These are phyloP conservation scores for Pentamera pediparva DNA, from an alignment of 53 echinoderm and acorn worm species.

Conservation along the genomic window DNA sequence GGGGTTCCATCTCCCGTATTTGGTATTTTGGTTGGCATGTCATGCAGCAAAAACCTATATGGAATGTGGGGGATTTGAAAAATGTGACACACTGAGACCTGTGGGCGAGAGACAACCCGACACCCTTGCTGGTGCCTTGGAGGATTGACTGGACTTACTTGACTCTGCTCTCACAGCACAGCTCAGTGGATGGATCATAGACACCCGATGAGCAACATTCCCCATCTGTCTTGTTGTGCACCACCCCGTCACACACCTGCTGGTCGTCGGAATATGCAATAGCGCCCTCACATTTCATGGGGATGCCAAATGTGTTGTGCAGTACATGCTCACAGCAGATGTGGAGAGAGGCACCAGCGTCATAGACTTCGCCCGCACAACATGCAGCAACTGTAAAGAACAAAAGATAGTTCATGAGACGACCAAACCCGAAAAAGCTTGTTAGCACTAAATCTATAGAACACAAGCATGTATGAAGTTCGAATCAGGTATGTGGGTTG, in stretches of 20 bases:
- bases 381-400: neutral
- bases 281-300: neutral
- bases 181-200: constrained; percentile 13
- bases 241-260: constrained; percentile 40
- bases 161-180: constrained; percentile 51
- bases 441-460: too few relatives aligned
- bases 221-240: constrained; percentile 39
- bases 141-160: constrained; percentile 13
- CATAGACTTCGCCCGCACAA: neutral
- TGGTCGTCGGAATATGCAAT: constrained; percentile 7
- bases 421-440: too few relatives aligned
- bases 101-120: too few relatives aligned
- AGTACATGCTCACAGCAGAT: neutral
- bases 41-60: too few relatives aligned
- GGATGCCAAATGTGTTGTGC: neutral
- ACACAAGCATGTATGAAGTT: too few relatives aligned
- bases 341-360: neutral
- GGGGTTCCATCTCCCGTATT: too few relatives aligned
- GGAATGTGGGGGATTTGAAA: too few relatives aligned
- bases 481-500: too few relatives aligned
- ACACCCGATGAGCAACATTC: constrained; percentile 54
- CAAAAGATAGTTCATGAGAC: too few relatives aligned
- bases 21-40: too few relatives aligned
- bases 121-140: too few relatives aligned
- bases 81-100: too few relatives aligned